phyloP scores from a whole-genome alignment of 2,888 invertebrate species.

The Bedellia somnulentella region DNA sequence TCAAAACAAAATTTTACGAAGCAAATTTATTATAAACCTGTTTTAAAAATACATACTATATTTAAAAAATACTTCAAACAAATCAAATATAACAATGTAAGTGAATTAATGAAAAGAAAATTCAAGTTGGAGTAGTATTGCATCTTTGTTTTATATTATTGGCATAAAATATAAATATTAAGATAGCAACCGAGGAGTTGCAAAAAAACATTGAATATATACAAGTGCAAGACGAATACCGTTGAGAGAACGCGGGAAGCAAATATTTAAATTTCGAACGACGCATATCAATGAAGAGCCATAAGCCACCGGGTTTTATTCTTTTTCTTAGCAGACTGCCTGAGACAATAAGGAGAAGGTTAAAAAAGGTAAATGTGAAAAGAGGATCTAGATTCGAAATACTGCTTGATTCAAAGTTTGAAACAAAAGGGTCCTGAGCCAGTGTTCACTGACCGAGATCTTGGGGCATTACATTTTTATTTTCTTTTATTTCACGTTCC shows the following conservation, averaged over 20 bases:
- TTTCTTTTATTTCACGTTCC: conserved; percentile 32
- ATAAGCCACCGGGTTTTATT: conserved; percentile 55
- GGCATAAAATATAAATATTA: conserved; percentile 36
- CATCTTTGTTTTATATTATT: no score
- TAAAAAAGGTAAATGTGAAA: conserved; percentile 36
- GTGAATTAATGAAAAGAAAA: no score
- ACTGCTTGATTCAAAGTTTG: conserved; percentile 55
- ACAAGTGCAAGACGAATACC: conserved; percentile 44
- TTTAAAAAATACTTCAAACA: no score
- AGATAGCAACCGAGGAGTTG: conserved; percentile 42
- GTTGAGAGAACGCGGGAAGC: conserved; percentile 40
- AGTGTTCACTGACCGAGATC: conserved; percentile 60
- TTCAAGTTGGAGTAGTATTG: no score
- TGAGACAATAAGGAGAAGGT: conserved; percentile 58
- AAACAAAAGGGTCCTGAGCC: conserved; percentile 57
- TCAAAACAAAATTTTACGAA: no score
- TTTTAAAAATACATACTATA: no score
- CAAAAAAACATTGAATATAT: conserved; percentile 37
- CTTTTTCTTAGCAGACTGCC: conserved; percentile 34
- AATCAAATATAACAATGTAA: no score
- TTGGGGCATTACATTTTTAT: conserved; percentile 37
- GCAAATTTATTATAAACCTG: no score
- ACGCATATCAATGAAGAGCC: conserved; percentile 61
- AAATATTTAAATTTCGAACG: conserved; percentile 61
- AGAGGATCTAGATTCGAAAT: conserved; percentile 59